Evolutionary conservation across 2,888 invertebrate genomes (phyloP).

Genomic region (Lydus trimaculatus): DNA sequence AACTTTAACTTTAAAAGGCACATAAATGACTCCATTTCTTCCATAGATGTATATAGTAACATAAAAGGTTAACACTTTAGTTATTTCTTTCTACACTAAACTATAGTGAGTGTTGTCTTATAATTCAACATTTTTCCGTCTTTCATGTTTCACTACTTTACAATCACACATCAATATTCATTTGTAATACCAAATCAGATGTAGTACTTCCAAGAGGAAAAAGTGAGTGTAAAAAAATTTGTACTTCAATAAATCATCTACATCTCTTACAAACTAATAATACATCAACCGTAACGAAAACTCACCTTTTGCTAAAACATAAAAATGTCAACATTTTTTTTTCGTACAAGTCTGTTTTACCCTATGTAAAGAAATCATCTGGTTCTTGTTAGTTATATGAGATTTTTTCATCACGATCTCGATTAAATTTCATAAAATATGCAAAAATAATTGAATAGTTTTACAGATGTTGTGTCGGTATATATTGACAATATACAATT

Average conservation of each 20-base stretch:
- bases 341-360: not conserved
- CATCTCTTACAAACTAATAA: not conserved
- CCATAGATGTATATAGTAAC: conserved; percentile 2
- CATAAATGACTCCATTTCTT: conserved; percentile 15
- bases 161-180: not conserved
- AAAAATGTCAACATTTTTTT: conserved; percentile 9
- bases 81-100: conserved; percentile 2
- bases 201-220: no score
- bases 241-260: not conserved
- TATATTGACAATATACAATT: conserved; percentile 7
- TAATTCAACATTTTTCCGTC: not conserved
- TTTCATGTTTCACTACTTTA: not conserved
- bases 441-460: conserved; percentile 14
- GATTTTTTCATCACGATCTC: conserved; percentile 14
- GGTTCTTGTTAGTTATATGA: conserved; percentile 6
- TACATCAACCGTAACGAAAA: not conserved
- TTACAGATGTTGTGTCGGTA: conserved; percentile 3
- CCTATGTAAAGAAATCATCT: not conserved
- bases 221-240: no score
- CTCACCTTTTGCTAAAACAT: conserved; percentile 2
- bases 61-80: conserved; percentile 9
- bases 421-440: conserved; percentile 15
- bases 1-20: not conserved
- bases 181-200: no score
- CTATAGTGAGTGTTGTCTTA: not conserved